phyloP scores from a whole-genome alignment of 2,797 vertebrate species.

The Lepilemur septentrionalis region DNA sequence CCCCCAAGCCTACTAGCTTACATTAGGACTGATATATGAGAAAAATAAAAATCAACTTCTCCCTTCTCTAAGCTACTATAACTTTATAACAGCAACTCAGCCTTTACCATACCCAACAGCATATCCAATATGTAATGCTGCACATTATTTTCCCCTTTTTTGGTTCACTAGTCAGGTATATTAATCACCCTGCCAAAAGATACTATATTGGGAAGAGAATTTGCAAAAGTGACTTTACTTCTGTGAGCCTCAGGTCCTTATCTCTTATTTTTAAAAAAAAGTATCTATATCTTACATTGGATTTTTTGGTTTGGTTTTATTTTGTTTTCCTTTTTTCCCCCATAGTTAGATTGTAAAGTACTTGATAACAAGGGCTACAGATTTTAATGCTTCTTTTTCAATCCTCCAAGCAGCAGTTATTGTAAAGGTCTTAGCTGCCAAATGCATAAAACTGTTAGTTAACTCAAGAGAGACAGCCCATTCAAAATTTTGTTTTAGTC shows the following conservation, averaged over 20 bases:
- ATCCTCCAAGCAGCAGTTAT: neutral
- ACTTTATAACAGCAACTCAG: neutral
- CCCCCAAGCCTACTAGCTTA: neutral
- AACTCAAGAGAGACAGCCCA: neutral
- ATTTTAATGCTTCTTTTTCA: neutral
- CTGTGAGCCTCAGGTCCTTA: neutral
- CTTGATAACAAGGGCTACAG: neutral
- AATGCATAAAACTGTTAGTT: neutral
- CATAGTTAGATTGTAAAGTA: neutral
- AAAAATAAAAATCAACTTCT: neutral
- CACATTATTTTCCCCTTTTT: neutral
- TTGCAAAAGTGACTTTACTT: slow-evolving; percentile 1
- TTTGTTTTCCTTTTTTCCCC: neutral
- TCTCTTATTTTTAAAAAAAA: neutral
- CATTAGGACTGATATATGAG: neutral
- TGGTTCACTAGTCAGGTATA: neutral
- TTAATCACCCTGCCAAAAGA: neutral
- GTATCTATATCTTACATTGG: neutral
- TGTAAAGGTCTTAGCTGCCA: neutral
- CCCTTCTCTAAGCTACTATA: neutral
- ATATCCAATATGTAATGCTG: neutral
- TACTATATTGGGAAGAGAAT: neutral
- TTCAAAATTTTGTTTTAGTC: slow-evolving; percentile 11
- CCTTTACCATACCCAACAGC: neutral
- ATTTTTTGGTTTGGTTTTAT: neutral